phyloP scores from a whole-genome alignment of 2,888 invertebrate genomes.

The Plutella xylostella region DNA sequence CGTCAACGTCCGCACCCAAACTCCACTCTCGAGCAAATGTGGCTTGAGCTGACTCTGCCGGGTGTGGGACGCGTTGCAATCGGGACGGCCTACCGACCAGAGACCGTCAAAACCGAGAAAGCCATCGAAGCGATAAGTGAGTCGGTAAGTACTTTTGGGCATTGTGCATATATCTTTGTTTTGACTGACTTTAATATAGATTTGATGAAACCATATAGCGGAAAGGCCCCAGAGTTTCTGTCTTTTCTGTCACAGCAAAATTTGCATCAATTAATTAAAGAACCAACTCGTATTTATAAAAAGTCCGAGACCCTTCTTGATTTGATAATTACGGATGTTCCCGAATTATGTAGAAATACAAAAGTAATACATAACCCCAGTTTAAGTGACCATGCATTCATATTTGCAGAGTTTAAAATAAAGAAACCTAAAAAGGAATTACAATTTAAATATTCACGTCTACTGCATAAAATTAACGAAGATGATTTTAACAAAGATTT shows the following conservation, averaged over 20 bases:
- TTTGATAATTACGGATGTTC: neutral
- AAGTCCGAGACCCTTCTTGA: neutral
- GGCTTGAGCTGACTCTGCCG: neutral
- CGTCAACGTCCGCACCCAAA: neutral
- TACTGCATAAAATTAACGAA: neutral
- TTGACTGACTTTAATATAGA: neutral
- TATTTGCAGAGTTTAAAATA: neutral
- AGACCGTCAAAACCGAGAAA: too few species aligned
- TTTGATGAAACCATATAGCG: neutral
- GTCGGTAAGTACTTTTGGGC: neutral
- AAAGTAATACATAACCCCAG: neutral
- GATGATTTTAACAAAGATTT: neutral
- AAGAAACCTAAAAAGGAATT: neutral
- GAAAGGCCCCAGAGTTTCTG: neutral
- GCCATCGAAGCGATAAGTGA: conserved; percentile 1
- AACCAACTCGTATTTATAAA: neutral
- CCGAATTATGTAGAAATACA: neutral
- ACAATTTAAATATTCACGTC: neutral
- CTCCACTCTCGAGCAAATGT: neutral
- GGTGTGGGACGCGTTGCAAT: neutral
- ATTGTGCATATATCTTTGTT: neutral
- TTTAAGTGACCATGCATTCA: conserved; percentile 1
- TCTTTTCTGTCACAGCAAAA: neutral
- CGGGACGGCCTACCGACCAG: neutral
- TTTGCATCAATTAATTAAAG: neutral